Conservation (phyloP, 2,888 invertebrate species). For the Lymantria monacha region DNA sequence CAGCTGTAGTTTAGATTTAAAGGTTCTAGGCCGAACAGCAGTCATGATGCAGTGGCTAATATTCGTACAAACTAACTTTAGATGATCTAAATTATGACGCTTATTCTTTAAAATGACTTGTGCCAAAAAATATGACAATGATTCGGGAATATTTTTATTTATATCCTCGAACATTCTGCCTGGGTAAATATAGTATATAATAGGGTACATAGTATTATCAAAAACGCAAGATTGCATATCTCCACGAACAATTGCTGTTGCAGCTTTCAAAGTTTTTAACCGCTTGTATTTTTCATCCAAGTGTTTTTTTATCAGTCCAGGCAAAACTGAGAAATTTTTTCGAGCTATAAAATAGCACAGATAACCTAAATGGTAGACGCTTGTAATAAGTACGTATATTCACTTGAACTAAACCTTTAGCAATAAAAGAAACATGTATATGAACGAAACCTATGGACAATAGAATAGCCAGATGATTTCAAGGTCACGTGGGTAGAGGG, state of each 20-base stretch:
- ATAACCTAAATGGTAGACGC: no score
- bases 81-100: slow-evolving; percentile 2
- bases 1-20: background rate
- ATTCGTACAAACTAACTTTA: background rate
- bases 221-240: slow-evolving; percentile 8
- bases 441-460: no score
- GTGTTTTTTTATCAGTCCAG: slow-evolving; percentile 35
- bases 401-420: no score
- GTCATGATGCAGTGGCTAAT: background rate
- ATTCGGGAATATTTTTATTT: slow-evolving; percentile 10
- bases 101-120: slow-evolving; percentile 10
- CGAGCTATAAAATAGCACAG: slow-evolving; percentile 10
- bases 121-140: slow-evolving; percentile 9
- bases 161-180: slow-evolving; percentile 31
- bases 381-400: no score
- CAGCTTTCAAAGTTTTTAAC: slow-evolving; percentile 23
- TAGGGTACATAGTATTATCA: slow-evolving; percentile 29
- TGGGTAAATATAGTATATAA: no score
- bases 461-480: no score
- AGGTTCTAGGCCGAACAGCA: slow-evolving; percentile 1
- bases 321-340: slow-evolving; percentile 9
- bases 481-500: no score
- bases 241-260: slow-evolving; percentile 19
- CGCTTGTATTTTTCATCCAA: slow-evolving; percentile 26
- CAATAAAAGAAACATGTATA: no score